Evolutionary conservation across 2,797 vertebrate species (phyloP).

Genomic region (Enoplosus armatus): DNA sequence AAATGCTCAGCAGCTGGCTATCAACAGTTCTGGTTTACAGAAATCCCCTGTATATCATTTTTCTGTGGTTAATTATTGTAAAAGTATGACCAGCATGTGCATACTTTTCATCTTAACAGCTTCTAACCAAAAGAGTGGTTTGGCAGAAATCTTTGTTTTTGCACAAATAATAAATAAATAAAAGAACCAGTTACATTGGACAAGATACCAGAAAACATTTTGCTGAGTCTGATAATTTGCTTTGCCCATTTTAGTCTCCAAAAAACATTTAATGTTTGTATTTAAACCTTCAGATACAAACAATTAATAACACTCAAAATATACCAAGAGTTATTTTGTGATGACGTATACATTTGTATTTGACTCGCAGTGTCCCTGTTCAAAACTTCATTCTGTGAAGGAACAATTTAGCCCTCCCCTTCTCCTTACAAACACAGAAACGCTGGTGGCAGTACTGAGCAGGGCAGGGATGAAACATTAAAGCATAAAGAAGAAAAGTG

Average conservation of each 20-base stretch:
- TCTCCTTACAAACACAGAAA: neutral
- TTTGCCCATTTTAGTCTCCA: neutral
- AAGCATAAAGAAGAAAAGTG: neutral
- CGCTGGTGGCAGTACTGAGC: neutral
- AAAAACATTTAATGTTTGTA: neutral
- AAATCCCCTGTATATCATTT: neutral
- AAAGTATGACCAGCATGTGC: neutral
- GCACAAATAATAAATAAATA: neutral
- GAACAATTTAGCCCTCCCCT: neutral
- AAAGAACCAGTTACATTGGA: neutral
- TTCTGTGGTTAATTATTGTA: conserved; percentile 23
- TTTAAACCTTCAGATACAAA: neutral
- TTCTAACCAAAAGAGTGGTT: neutral
- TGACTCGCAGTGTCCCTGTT: neutral
- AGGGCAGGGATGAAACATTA: neutral
- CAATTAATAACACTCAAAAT: neutral
- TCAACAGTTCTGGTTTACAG: conserved; percentile 17
- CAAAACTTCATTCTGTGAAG: neutral
- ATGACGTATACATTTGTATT: neutral
- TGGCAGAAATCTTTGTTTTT: conserved; percentile 22
- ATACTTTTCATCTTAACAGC: neutral
- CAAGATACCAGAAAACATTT: neutral
- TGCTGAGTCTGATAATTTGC: neutral
- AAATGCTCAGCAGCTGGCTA: conserved; percentile 50
- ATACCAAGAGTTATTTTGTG: neutral